Evolutionary conservation across 1,140 invertebrate species (phyloP), one percentile per base, ranked within the genome.

Genomic region (Pollicipes pollicipes): DNA sequence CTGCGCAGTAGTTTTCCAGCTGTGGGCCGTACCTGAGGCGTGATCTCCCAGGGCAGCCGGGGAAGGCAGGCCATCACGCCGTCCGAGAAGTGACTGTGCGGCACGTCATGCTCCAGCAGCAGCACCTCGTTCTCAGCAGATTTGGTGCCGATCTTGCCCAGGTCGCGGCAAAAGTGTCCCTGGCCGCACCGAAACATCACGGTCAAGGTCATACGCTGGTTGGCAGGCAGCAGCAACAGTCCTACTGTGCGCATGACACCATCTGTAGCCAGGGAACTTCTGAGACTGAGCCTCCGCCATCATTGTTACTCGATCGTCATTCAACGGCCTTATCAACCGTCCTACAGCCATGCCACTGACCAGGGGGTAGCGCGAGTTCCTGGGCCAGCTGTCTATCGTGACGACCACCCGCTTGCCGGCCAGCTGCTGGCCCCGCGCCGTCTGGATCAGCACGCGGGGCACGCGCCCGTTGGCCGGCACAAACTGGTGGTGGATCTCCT

Each of bases 101-200:
- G 96, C 28, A 99, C 89, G 81, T 98, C 96, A 79, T 99, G 95
- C 78, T 99, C 97, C 66, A 99, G 80, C 2, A 99, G 82, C 66
- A 99, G 84, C 31, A 85, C 85, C 83, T 97, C 93, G 80, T 96
- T 99, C 82, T 98, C 97, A 26, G 95, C 94, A 29, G 88, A 85
- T 80, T 90, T 90, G 77, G 95, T 87, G 68, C 90, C 94, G 76
- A 90, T 86, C 69, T 84, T 83, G 30, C 93, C 94, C 21, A 95
- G 81, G 30, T 89, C 86, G 75, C 90, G 82, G 0, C 95, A 90
- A 82, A 94, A 96, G 80, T 97, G 93, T 4, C 93, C 93, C 77
- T 89, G 78, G 4, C 76, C 74, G 21, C 63, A 76, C 73, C 63
- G 45, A 64, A 71, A 70, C 16, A 16, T 16, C 66, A 4, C 4